Evolutionary conservation across 2,113 vertebrate genomes (phyloP).

Genomic region (Myodes glareolus): DNA sequence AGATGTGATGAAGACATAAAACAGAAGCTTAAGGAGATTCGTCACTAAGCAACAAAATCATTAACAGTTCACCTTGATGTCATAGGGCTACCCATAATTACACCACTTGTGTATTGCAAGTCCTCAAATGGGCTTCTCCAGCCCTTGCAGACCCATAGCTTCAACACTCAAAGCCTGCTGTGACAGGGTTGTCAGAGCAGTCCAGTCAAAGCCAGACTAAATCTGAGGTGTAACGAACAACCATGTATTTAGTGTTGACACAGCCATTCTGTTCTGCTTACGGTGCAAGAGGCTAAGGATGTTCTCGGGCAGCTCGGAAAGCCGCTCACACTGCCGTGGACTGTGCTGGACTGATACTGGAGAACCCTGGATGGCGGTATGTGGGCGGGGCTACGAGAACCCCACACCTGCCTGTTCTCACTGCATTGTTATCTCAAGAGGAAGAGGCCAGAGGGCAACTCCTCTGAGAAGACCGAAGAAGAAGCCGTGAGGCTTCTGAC

Average conservation of each 20-base stretch:
- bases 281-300: background rate
- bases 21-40: constrained; percentile 55
- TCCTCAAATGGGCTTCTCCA: background rate
- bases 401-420: background rate
- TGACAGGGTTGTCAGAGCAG: background rate
- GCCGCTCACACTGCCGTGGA: background rate
- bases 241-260: background rate
- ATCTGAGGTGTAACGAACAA: background rate
- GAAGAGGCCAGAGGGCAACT: background rate
- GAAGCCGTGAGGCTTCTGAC: background rate
- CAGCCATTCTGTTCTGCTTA: background rate
- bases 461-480: background rate
- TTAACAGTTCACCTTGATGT: constrained; percentile 43
- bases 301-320: background rate
- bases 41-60: constrained; percentile 53
- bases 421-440: background rate
- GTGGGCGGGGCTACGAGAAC: background rate
- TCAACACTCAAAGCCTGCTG: background rate
- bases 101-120: constrained; percentile 19
- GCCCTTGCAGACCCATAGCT: background rate
- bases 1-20: constrained; percentile 30
- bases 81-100: constrained; percentile 41
- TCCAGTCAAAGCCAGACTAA: constrained; percentile 29
- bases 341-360: background rate
- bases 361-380: background rate